phyloP scores from a whole-genome alignment of 2,797 vertebrate genomes.

The Gallirallus australis region DNA sequence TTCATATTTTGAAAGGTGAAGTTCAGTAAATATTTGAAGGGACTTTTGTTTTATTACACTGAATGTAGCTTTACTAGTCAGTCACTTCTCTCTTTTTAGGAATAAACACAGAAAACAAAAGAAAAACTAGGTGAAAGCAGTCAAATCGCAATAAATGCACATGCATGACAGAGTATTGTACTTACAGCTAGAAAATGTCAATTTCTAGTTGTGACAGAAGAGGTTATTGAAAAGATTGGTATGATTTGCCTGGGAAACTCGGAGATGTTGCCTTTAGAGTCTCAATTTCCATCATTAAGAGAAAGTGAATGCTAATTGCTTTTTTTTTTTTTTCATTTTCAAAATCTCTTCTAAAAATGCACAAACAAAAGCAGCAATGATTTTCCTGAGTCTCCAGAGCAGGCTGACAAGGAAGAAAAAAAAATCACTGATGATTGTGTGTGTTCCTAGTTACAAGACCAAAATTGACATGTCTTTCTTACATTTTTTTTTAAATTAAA shows the following conservation, averaged over 20 bases:
- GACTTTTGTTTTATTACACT: not conserved
- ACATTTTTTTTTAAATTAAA: not conserved
- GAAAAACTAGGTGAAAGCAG: not conserved
- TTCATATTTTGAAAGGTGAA: slow-evolving; percentile 25
- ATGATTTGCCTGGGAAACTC: not conserved
- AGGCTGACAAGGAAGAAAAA: not conserved
- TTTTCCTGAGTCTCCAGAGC: not conserved
- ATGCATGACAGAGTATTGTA: not conserved
- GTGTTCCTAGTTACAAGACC: not conserved
- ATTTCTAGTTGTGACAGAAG: not conserved
- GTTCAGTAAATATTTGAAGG: slow-evolving; percentile 18
- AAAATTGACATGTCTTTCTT: not conserved
- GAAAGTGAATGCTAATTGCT: not conserved
- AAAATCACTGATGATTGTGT: not conserved
- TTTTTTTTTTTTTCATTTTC: not conserved
- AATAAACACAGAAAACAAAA: not conserved
- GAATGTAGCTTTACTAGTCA: not conserved
- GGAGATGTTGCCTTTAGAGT: not conserved
- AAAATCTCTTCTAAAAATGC: not conserved
- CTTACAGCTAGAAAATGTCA: not conserved
- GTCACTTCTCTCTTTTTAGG: not conserved
- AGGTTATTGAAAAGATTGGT: not conserved
- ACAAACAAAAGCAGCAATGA: not conserved
- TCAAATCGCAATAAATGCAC: not conserved
- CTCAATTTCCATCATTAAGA: not conserved